phyloP scores from a whole-genome alignment of 2,797 vertebrate species.

The Gobionotothen gibberifrons region DNA sequence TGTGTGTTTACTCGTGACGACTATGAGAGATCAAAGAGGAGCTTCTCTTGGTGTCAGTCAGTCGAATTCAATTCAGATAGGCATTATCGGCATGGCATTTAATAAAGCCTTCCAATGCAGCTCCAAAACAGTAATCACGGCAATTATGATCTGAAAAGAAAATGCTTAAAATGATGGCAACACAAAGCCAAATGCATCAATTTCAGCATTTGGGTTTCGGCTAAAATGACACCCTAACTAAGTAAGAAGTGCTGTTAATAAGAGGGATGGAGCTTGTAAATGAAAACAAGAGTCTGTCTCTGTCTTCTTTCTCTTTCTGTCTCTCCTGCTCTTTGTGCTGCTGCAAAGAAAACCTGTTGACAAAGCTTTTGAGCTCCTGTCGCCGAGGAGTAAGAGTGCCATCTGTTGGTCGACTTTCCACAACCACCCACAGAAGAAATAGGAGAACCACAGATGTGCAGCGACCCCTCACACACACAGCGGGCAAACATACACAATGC shows the following conservation, averaged over 20 bases:
- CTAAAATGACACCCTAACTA: conserved; percentile 62
- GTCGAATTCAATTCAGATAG: conserved; percentile 54
- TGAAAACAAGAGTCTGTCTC: conserved; percentile 57
- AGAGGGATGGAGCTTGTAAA: conserved; percentile 42
- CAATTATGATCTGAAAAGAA: conserved; percentile 69
- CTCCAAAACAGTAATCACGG: conserved; percentile 72
- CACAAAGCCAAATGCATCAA: conserved; percentile 66
- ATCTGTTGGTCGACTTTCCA: conserved; percentile 72
- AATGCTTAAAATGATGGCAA: conserved; percentile 65
- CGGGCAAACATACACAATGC: conserved; percentile 39
- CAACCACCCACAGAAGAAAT: neutral
- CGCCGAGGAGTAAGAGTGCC: conserved; percentile 78
- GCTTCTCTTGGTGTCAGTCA: conserved; percentile 41
- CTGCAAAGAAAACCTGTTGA: conserved; percentile 76
- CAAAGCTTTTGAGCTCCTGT: conserved; percentile 44
- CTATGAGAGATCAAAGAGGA: conserved; percentile 49
- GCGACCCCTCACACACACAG: conserved; percentile 34
- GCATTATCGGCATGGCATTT: conserved; percentile 62
- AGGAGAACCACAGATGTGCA: conserved; percentile 28
- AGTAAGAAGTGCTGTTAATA: conserved; percentile 52
- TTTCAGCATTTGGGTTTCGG: conserved; percentile 57
- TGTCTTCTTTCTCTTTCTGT: conserved; percentile 35
- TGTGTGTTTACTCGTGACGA: conserved; percentile 20
- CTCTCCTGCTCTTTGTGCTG: conserved; percentile 35
- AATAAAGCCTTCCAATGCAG: conserved; percentile 62